Conservation (phyloP, 2,888 invertebrate species). For the Peribatodes rhomboidaria region DNA sequence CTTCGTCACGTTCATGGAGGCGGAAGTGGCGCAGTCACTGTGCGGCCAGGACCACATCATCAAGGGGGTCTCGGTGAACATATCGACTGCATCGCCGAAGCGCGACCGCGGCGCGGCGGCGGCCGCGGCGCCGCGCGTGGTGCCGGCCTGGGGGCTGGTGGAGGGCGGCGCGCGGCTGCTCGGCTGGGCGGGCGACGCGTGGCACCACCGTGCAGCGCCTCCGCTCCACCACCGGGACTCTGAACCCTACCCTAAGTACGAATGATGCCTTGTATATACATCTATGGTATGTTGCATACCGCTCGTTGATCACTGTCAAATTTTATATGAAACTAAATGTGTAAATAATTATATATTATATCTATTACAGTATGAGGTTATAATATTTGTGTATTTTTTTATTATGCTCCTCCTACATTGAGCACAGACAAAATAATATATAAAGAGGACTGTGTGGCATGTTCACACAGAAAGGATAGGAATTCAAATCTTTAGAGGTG, state of each 20-base stretch:
- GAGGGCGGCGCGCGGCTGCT: conserved; percentile 60
- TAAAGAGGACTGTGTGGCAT: neutral
- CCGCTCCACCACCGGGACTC: conserved; percentile 59
- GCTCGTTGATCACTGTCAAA: conserved; percentile 77
- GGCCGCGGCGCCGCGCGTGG: conserved; percentile 42
- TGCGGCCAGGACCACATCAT: conserved; percentile 95
- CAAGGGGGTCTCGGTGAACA: conserved; percentile 94
- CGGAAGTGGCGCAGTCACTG: conserved; percentile 92
- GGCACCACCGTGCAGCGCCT: conserved; percentile 49
- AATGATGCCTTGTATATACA: conserved; percentile 62
- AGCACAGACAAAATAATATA: neutral
- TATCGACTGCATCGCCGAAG: conserved; percentile 95
- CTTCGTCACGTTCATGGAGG: conserved; percentile 94
- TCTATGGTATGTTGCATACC: conserved; percentile 39
- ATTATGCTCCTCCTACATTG: neutral
- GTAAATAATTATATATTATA: conserved; percentile 68
- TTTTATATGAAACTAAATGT: conserved; percentile 78
- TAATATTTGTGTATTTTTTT: conserved; percentile 6
- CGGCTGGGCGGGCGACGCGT: conserved; percentile 63
- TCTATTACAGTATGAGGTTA: conserved; percentile 62
- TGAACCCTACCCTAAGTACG: conserved; percentile 83
- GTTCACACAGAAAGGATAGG: too few species aligned
- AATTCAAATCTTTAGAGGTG: too few species aligned
- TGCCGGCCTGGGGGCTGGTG: conserved; percentile 72
- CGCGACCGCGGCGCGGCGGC: conserved; percentile 80